Base-by-base conservation (phyloP, 37 sponge, comb jelly and placozoan genomes). In the Diacarnus erythraeanus region DNA sequence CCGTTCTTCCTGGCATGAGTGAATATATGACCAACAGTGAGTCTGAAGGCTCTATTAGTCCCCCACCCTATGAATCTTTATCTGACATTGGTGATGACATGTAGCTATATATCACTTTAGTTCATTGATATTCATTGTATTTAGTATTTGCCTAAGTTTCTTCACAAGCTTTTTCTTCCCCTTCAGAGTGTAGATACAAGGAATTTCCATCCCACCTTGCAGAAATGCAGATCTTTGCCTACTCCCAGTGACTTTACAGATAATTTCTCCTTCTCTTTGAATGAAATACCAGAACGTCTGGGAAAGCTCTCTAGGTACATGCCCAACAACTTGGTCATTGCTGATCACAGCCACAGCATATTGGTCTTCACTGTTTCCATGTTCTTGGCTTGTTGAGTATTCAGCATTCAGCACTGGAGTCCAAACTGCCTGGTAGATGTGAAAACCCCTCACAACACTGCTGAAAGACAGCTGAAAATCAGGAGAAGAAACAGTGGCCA, bases 241-340 rank as follows among this genome's bases (percentile, higher is more conserved):
- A 65, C 54, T 64, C 18, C 79, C 71, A 36, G 58, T 69, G 38
- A 80, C 40, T 44, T 42, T 42, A 12, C 71, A 63, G 42, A 27
- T 2, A 33, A 80, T 44, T 6, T 38, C 57, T 20, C 80, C 80
- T 34, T 67, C 71, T 26, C 29, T 35, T 57, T 31, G 31, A 29
- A 69, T 43, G 37, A 80, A 78, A 23, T 78, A 38, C 39, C 42
- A 64, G 22, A 9, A 63, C 21, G 37, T 67, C 17, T 42, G 26
- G 8, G 80, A 80, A 31, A 69, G 25, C 65, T 80, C 80, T 31
- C 59, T 68, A 23, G 80, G 80, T 23, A 80, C 38, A 31, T 68
- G 80, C 29, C 80, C 79, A 2, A 78, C 68, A 64, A 64, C 58
- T 1, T 10, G 18, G 39, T 59, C 79, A 64, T 25, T n/a, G 51